phyloP scores from a whole-genome alignment of 64 coral and sea anemone genomes.

The Stichodactyla mertensii region DNA sequence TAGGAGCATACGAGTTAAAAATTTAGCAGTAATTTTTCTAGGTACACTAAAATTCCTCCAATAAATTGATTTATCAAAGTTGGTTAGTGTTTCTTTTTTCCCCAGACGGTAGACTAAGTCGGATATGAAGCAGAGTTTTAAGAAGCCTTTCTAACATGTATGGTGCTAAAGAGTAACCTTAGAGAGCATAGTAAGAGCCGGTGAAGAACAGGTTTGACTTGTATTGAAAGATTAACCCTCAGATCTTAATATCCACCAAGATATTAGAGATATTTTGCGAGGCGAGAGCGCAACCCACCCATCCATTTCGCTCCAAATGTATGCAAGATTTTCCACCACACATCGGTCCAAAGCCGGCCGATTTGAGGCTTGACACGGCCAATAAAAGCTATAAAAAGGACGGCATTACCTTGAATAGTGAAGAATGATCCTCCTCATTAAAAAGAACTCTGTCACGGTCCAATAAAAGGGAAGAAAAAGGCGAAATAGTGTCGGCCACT shows the following conservation, averaged over 20 bases:
- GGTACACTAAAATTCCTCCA: not conserved
- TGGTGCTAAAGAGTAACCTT: not conserved
- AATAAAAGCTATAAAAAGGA: conserved; percentile 19
- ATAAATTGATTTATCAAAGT: conserved; percentile 26
- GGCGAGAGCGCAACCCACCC: conserved; percentile 84
- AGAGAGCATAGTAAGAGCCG: not conserved
- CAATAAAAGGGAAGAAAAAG: conserved; percentile 45
- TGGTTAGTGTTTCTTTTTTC: conserved; percentile 8
- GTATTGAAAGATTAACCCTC: not conserved
- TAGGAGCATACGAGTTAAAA: not conserved
- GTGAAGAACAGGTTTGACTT: not conserved
- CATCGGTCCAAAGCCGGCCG: conserved; percentile 35
- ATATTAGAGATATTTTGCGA: conserved; percentile 89
- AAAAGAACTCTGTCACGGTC: conserved; percentile 39
- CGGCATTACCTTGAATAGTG: conserved; percentile 55
- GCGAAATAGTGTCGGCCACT: conserved; percentile 38
- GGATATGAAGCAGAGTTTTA: not conserved
- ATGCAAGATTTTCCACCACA: conserved; percentile 22
- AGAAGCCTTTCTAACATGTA: conserved; percentile 6
- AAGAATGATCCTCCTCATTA: conserved; percentile 55
- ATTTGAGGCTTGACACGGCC: not conserved
- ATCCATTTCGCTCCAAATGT: conserved; percentile 41
- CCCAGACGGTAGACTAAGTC: conserved; percentile 1
- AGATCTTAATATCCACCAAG: conserved; percentile 54
- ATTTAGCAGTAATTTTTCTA: not conserved